Conservation (phyloP, 2,113 vertebrate genomes). For the Sphyrna mokarran region DNA sequence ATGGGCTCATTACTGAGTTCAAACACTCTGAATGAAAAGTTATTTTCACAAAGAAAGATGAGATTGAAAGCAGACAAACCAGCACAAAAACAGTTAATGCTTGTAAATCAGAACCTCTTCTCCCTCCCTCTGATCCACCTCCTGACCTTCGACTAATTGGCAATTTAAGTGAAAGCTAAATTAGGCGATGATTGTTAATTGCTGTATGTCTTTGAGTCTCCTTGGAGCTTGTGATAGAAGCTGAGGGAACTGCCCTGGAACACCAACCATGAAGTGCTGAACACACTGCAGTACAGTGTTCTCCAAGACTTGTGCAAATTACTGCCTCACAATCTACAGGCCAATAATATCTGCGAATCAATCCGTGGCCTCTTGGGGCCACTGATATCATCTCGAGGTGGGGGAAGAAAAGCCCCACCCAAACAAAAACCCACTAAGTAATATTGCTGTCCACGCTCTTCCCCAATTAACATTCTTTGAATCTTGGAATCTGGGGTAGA, state of each 20-base stretch:
- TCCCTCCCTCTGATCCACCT: not conserved
- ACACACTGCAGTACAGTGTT: not conserved
- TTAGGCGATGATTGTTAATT: constrained; percentile 28
- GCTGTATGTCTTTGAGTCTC: constrained; percentile 20
- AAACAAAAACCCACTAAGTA: not conserved
- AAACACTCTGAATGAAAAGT: not conserved
- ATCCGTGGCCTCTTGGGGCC: not conserved
- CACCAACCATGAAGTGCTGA: not conserved
- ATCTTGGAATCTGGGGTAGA: not conserved
- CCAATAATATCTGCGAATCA: not conserved
- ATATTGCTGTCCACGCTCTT: no score
- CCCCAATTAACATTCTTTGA: not conserved
- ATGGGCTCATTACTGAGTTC: not conserved
- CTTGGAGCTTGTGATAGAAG: not conserved
- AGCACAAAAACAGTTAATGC: not conserved
- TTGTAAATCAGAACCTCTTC: not conserved
- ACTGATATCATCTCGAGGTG: not conserved
- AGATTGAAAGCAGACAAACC: not conserved
- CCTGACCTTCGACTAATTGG: constrained; percentile 29
- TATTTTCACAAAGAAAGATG: not conserved
- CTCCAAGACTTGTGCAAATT: not conserved
- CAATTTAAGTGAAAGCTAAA: constrained; percentile 24
- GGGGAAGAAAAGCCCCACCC: not conserved
- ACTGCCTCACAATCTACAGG: not conserved
- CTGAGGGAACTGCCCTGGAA: not conserved